Base-by-base conservation (phyloP, 2,888 invertebrate species). In the Tanypteryx hageni region DNA sequence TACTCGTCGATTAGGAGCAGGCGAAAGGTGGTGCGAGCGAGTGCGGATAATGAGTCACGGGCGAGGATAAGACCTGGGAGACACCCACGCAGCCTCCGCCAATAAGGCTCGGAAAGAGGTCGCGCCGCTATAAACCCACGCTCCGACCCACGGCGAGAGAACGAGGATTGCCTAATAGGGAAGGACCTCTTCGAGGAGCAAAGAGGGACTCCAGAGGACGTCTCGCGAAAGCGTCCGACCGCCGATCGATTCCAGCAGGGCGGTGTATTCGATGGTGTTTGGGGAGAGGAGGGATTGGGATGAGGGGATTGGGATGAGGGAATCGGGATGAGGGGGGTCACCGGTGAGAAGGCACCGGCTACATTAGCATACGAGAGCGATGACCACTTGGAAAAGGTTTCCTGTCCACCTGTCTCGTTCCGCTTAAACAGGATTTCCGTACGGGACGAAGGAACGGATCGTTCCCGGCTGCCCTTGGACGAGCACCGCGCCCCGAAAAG, bases 1-100 rank as follows among this genome's bases (percentile, higher is more conserved):
- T 10, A 59, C 59, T 57, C 44, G 27, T 61, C 22, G 31, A 27
- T 59, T 8, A 58, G 64, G 44, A 44, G 3, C 44, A 44, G 44
- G 44, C 44, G 44, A 91, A 91, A 59, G n/a, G 76, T 22, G 59
- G 76, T 76, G 44, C 76, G 27, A n/a, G n/a, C 76, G 27, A 76
- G 27, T 76, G 22, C 76, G 27, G 27, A 11, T 13, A 27, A 13
- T 76, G 76, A 76, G 76, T 76, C 76, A 76, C 76, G 76, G n/a
- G n/a, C n/a, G n/a, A n/a, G n/a, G 76, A 76, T 27, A 27, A 22
- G 22, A 76, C 76, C 76, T 18, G 13, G 4, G 13, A 27, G 76
- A 76, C 76, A 27, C 76, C 76, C 27, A 76, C 76, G 76, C 76
- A 27, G 22, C n/a, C 27, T 27, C 27, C n/a, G 18, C n/a, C n/a